A percentile compares a stretch with the other conserved stretches of the same genome.
phyloP scores from a whole-genome alignment of 2,888 invertebrate genomes.

The Yponomeuta cagnagella region DNA sequence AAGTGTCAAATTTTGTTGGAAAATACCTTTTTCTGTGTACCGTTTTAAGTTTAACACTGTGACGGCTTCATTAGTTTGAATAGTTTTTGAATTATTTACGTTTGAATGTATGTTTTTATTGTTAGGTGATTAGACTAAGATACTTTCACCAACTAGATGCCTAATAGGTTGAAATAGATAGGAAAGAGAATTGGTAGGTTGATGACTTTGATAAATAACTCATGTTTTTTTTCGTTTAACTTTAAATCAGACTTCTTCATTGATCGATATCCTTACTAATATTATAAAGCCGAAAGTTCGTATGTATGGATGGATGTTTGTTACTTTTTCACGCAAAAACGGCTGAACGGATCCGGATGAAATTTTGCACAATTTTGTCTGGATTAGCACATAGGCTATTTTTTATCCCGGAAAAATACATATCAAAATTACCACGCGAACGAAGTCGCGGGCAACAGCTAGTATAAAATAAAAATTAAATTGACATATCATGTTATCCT shows the following conservation, averaged over 20 bases:
- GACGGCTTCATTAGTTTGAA: slow-evolving; percentile 9
- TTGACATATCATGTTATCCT: no score
- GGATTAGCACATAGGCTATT: no score
- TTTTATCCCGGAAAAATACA: no score
- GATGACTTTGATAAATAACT: not conserved
- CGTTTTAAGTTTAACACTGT: not conserved
- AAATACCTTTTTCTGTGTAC: not conserved
- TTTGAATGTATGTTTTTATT: not conserved
- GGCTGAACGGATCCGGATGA: no score
- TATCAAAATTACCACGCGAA: no score
- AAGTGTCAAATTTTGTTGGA: not conserved
- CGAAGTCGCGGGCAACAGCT: no score
- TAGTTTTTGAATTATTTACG: slow-evolving; percentile 12
- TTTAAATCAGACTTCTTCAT: not conserved
- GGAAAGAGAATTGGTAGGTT: not conserved
- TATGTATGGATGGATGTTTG: no score
- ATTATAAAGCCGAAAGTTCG: no score
- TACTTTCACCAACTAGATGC: not conserved
- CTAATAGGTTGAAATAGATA: not conserved
- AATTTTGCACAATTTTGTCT: no score
- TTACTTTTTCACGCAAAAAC: no score
- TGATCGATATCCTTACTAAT: no score
- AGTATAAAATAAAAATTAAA: no score
- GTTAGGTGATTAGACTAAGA: not conserved
- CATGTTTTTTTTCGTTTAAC: not conserved